Conservation (phyloP, 2,113 vertebrate species). For the Peromyscus polionotus region DNA sequence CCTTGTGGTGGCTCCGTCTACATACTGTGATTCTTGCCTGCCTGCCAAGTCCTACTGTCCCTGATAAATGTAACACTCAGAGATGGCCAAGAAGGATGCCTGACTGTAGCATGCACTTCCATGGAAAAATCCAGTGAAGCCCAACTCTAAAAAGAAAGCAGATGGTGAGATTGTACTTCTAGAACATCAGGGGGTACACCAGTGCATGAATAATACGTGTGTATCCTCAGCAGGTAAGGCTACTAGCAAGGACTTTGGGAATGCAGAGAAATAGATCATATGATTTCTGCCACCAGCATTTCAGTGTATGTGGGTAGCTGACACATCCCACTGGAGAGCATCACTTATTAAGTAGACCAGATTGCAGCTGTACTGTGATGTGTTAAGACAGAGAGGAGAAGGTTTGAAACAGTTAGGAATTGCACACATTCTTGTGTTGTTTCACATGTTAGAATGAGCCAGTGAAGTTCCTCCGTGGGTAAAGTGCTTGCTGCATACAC, state of each 20-base stretch:
- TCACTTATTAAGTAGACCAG: background rate
- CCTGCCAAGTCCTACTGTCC: conserved; percentile 73
- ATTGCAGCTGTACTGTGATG: background rate
- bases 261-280: background rate
- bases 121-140: background rate
- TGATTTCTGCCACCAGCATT: background rate
- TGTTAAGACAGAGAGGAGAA: background rate
- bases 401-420: background rate
- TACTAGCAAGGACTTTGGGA: background rate
- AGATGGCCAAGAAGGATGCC: conserved; percentile 53
- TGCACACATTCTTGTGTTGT: background rate
- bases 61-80: conserved; percentile 69
- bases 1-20: conserved; percentile 72
- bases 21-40: conserved; percentile 73
- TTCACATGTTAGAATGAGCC: background rate
- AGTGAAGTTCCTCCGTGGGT: background rate
- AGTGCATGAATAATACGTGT: background rate
- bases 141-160: conserved; percentile 34
- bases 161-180: background rate
- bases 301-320: background rate
- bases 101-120: background rate
- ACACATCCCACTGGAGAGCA: background rate
- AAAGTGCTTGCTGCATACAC: background rate
- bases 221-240: background rate
- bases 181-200: background rate